These are phyloP conservation scores for Acholoe squamosa DNA, from an alignment of 2,888 invertebrate species.

Conservation along the genomic window DNA sequence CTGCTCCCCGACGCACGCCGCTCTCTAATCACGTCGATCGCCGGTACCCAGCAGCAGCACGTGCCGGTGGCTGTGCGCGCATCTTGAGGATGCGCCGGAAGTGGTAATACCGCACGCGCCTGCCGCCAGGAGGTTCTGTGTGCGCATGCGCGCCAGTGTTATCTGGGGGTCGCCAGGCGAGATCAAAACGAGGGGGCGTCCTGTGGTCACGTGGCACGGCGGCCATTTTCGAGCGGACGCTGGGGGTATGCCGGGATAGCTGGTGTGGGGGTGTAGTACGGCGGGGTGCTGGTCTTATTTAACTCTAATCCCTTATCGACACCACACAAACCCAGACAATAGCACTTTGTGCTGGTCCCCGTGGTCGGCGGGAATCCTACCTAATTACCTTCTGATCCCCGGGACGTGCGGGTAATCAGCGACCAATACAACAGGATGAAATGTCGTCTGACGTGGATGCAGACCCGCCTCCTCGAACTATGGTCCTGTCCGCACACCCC, in stretches of 20 bases:
- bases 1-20: not conserved
- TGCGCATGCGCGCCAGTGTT: conserved; percentile 1
- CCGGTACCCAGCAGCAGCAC: conserved; percentile 19
- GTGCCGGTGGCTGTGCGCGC: conserved; percentile 42
- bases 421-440: conserved; percentile 6
- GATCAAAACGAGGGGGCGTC: not conserved
- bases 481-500: no score
- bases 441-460: conserved; percentile 18
- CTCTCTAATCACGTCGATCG: conserved; percentile 50
- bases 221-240: conserved; percentile 28
- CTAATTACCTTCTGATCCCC: conserved; percentile 52
- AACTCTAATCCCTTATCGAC: conserved; percentile 44
- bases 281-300: conserved; percentile 22
- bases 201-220: not conserved
- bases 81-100: conserved; percentile 5
- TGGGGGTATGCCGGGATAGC: not conserved
- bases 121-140: not conserved
- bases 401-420: not conserved
- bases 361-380: not conserved
- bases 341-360: conserved; percentile 26
- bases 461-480: no score
- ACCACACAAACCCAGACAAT: conserved; percentile 24
- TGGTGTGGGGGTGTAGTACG: no score
- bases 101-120: conserved; percentile 49
- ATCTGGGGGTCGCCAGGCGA: conserved; percentile 3